phyloP scores from a whole-genome alignment of 23 tunicate genomes.

The Trididemnum miniatum region DNA sequence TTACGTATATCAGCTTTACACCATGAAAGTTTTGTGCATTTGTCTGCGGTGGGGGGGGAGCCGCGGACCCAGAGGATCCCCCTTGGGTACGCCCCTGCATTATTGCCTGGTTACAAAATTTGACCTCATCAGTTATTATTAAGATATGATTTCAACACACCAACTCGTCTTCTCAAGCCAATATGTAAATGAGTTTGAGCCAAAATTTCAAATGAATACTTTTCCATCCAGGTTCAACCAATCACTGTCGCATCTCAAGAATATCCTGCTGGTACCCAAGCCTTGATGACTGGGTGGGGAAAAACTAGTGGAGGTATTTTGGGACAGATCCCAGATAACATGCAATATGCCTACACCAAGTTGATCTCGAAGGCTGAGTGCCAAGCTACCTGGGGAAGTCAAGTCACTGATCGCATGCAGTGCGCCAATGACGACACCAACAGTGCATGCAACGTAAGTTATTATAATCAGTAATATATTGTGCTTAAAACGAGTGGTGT shows the following conservation, averaged over 20 bases:
- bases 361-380: conserved; percentile 41
- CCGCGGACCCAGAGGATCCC: no score
- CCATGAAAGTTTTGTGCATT: no score
- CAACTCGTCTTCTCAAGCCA: no score
- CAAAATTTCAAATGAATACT: not conserved
- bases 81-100: no score
- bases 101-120: no score
- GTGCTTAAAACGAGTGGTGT: no score
- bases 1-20: no score
- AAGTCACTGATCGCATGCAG: conserved; percentile 65
- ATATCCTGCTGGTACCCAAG: conserved; percentile 56
- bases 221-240: conserved; percentile 43
- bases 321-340: conserved; percentile 47
- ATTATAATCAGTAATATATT: no score
- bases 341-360: conserved; percentile 48
- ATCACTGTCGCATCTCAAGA: conserved; percentile 49
- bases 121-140: no score
- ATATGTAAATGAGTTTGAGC: no score
- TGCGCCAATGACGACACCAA: conserved; percentile 68
- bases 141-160: no score
- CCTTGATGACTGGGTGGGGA: conserved; percentile 63
- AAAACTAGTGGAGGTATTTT: conserved; percentile 49
- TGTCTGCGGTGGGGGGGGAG: no score
- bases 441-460: conserved; percentile 80
- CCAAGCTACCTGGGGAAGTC: conserved; percentile 44